Evolutionary conservation across 2,797 vertebrate genomes (phyloP).

Genomic region (Onychomys arenicola): DNA sequence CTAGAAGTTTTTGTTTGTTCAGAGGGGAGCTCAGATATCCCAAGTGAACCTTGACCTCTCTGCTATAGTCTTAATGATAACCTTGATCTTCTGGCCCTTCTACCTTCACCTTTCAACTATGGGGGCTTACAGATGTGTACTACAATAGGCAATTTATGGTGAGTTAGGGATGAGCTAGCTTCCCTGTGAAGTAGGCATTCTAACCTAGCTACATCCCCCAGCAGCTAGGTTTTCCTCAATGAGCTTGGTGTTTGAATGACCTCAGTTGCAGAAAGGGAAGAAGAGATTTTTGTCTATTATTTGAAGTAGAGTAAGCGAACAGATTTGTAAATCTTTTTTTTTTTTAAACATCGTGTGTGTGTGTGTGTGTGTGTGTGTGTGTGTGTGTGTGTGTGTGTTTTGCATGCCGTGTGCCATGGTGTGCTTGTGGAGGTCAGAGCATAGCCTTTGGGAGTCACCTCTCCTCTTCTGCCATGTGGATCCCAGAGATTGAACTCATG

Average conservation of each 20-base stretch:
- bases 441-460: neutral
- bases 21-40: neutral
- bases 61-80: neutral
- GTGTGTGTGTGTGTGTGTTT: neutral
- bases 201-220: neutral
- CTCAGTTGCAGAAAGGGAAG: neutral
- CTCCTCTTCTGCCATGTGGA: neutral
- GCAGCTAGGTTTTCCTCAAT: neutral
- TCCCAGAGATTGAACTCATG: neutral
- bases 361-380: neutral
- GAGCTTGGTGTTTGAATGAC: constrained; percentile 21
- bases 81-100: neutral
- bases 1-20: neutral
- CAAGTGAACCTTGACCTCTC: neutral
- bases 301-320: neutral
- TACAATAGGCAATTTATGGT: too few relatives aligned
- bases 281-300: neutral
- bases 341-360: neutral
- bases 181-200: neutral
- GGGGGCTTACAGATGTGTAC: neutral
- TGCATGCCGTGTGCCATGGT: neutral
- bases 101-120: neutral
- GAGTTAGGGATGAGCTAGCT: neutral
- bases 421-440: neutral
- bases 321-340: neutral